Base-by-base conservation (phyloP, 1,140 invertebrate genomes). In the Adelges cooleyi region DNA sequence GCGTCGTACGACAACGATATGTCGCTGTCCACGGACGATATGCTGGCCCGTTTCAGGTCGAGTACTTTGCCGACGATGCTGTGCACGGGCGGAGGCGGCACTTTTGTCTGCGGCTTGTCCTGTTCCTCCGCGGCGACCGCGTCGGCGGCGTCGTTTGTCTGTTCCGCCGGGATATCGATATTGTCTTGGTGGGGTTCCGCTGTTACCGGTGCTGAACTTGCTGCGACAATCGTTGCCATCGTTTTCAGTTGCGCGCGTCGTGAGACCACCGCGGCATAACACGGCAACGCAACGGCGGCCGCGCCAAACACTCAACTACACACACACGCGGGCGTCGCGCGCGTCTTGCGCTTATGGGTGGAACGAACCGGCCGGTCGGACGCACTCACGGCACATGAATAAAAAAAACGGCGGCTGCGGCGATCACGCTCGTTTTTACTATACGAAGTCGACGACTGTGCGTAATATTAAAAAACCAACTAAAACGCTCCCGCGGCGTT, bases 1-100 rank as follows among this genome's bases (percentile, higher is more conserved):
- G 68, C 67, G 62, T 82, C 80, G 68, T 78, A 82, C 0, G 80
- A 79, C 15, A 82, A 69, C 29, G 80, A 81, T 1, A 80, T 75
- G 66, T 83, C 81, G 67, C 82, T 83, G 72, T 83, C 81, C n/a
- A 80, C 77, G 3, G 81, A 82, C 1, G 81, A 82, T 25, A 82
- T 81, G 53, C 80, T 82, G 68, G 82, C 81, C 27, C 62, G 67
- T 48, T 80, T 74, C 10, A 80, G 79, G 68, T 83, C 81, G 2
- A 80, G 77, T 49, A 80, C 76, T 65, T 79, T 81, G 11, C 40
- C 56, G 25, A 33, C 25, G 23, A 62, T 46, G 29, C 11, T 11
- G 72, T 78, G 77, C n/a, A 75, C 75, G 1, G 77, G 76, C 40
- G 76, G 74, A 4, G 73, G 71, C 23, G 73, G 74, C 1, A 72